Percentiles rank a stretch among this genome's conserved stretches.
Conservation (phyloP, 1,140 invertebrate species). For the Phenacoccus solenopsis region DNA sequence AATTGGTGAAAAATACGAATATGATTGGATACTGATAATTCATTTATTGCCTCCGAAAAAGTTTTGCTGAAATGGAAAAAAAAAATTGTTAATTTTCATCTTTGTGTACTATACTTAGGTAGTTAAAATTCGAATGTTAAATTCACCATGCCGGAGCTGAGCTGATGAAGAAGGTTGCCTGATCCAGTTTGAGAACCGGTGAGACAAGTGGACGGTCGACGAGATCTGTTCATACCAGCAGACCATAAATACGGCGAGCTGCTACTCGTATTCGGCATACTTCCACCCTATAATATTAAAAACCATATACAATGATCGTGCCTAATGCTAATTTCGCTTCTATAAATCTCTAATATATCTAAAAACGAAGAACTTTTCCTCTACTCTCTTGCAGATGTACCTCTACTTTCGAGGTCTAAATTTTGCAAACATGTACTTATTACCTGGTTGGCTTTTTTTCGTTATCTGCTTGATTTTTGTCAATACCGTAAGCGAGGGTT, state of each 20-base stretch:
- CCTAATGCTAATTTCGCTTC: neutral
- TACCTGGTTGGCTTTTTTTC: neutral
- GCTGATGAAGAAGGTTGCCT: conserved; percentile 56
- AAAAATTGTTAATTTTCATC: neutral
- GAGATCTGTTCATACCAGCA: conserved; percentile 65
- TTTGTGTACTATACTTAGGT: too few relatives aligned
- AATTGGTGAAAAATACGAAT: neutral
- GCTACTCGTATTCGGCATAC: conserved; percentile 74
- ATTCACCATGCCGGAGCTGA: conserved; percentile 79
- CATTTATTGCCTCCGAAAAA: neutral
- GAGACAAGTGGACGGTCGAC: conserved; percentile 54
- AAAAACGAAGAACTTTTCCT: too few relatives aligned
- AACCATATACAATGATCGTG: neutral
- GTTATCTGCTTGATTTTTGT: neutral
- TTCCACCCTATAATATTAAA: conserved; percentile 47
- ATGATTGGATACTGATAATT: neutral
- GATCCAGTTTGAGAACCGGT: conserved; percentile 40
- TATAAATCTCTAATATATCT: too few relatives aligned
- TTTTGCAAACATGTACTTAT: neutral
- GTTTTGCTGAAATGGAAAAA: neutral
- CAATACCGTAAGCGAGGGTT: neutral
- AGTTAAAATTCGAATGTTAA: conserved; percentile 27
- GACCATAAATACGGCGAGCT: conserved; percentile 70
- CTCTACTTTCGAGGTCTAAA: neutral
- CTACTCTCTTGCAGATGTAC: neutral